phyloP scores from a whole-genome alignment of 1,140 invertebrate species.

The Zaprionus lachaisei region DNA sequence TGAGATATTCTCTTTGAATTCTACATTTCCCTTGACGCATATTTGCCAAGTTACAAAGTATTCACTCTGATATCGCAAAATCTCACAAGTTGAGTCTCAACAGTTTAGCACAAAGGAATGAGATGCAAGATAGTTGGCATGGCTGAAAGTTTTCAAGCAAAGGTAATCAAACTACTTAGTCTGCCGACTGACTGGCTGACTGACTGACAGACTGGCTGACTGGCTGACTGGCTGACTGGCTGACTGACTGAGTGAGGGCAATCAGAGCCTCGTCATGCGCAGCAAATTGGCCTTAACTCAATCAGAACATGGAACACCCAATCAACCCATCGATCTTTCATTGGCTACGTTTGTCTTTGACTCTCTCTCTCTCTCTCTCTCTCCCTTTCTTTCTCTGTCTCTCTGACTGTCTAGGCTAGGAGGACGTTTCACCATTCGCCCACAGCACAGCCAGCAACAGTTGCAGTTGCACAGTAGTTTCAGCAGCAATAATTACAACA shows the following conservation, averaged over 20 bases:
- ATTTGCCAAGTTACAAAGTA: background rate
- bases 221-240: background rate
- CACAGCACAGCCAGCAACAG: constrained; percentile 84
- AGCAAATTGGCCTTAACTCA: constrained; percentile 65
- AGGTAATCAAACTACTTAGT: constrained; percentile 18
- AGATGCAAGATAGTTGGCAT: constrained; percentile 1
- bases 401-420: constrained; percentile 85
- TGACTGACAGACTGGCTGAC: background rate
- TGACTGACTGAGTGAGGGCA: constrained; percentile 22
- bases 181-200: constrained; percentile 8
- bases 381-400: background rate
- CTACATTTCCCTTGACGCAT: background rate
- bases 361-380: background rate
- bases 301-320: constrained; percentile 32
- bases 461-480: constrained; percentile 77
- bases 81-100: background rate
- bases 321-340: constrained; percentile 23
- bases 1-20: background rate
- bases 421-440: constrained; percentile 87
- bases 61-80: background rate
- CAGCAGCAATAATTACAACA: constrained; percentile 53
- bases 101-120: background rate
- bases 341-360: constrained; percentile 1
- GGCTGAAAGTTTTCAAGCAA: constrained; percentile 6
- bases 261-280: constrained; percentile 38